A percentile compares a stretch with the other conserved stretches of the same genome.
These are phyloP conservation scores for Muscina levida DNA, from an alignment of 2,888 invertebrate species.

Conservation along the genomic window DNA sequence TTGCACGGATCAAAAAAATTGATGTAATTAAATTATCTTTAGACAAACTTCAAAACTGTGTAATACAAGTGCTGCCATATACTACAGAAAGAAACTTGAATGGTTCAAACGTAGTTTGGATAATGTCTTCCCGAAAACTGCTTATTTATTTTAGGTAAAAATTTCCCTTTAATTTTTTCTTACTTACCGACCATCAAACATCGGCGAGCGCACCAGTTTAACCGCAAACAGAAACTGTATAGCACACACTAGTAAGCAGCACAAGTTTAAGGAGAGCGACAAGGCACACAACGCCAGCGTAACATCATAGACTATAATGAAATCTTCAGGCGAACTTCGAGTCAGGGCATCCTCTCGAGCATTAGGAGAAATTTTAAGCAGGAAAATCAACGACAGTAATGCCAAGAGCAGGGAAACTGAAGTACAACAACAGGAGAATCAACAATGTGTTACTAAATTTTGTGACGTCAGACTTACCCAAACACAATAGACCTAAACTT, in stretches of 20 bases:
- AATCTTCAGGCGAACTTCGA: conserved; percentile 87
- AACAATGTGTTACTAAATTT: background rate
- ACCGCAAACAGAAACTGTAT: conserved; percentile 97
- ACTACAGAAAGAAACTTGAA: too few relatives aligned
- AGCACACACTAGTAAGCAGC: conserved; percentile 95
- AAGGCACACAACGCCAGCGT: conserved; percentile 93
- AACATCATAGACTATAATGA: conserved; percentile 94
- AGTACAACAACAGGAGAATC: conserved; percentile 61
- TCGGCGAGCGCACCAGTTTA: conserved; percentile 92
- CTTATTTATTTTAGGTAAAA: too few relatives aligned
- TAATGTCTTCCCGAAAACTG: too few relatives aligned
- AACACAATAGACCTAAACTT: conserved; percentile 90
- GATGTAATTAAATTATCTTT: too few relatives aligned
- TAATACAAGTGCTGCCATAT: too few relatives aligned
- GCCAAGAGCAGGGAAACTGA: conserved; percentile 90
- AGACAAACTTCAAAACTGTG: too few relatives aligned
- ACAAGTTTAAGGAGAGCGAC: conserved; percentile 92
- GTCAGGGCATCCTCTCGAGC: conserved; percentile 80
- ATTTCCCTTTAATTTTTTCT: too few relatives aligned
- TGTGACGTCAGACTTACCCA: conserved; percentile 79
- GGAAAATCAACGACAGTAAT: conserved; percentile 90
- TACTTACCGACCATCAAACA: conserved; percentile 85
- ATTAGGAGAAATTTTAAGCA: conserved; percentile 89
- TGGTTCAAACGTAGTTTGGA: too few relatives aligned
- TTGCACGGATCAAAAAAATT: too few relatives aligned